Evolutionary conservation across 1,140 invertebrate species (phyloP).

Genomic region (Dendrolimus punctatus): DNA sequence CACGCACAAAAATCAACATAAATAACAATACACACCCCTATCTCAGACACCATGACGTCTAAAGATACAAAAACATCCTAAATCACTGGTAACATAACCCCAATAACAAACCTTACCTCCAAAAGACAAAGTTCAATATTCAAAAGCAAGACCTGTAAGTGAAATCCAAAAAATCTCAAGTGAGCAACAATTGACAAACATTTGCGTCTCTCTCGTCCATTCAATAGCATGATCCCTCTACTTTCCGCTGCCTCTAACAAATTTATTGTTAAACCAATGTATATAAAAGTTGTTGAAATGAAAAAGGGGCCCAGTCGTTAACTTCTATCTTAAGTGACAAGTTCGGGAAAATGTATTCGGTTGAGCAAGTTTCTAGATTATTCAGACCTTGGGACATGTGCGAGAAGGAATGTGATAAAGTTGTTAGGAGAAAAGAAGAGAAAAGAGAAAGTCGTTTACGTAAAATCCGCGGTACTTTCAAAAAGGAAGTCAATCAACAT

Average conservation of each 20-base stretch:
- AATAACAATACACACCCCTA: slow-evolving; percentile 70
- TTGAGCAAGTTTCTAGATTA: slow-evolving; percentile 48
- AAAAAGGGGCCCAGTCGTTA: slow-evolving; percentile 57
- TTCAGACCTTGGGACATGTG: slow-evolving; percentile 67
- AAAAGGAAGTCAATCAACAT: slow-evolving; percentile 40
- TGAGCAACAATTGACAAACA: slow-evolving; percentile 70
- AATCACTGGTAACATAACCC: neutral
- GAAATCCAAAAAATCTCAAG: slow-evolving; percentile 29
- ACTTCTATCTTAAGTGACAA: slow-evolving; percentile 38
- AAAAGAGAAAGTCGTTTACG: slow-evolving; percentile 56
- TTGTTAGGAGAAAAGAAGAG: slow-evolving; percentile 25
- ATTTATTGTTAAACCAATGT: slow-evolving; percentile 69
- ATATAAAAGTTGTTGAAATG: slow-evolving; percentile 67
- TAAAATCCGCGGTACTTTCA: slow-evolving; percentile 60
- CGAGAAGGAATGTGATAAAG: slow-evolving; percentile 31
- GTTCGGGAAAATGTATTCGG: slow-evolving; percentile 44
- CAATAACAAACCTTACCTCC: slow-evolving; percentile 12
- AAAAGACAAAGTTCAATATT: slow-evolving; percentile 13
- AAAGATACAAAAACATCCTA: slow-evolving; percentile 20
- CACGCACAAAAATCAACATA: slow-evolving; percentile 68
- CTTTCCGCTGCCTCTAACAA: slow-evolving; percentile 63
- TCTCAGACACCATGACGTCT: slow-evolving; percentile 56
- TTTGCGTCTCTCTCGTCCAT: slow-evolving; percentile 64
- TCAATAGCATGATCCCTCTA: slow-evolving; percentile 62
- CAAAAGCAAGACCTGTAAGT: slow-evolving; percentile 5